Evolutionary conservation across 2,113 vertebrate genomes (phyloP), one percentile per base, ranked within the genome.

Genomic region (Tragelaphus scriptus): DNA sequence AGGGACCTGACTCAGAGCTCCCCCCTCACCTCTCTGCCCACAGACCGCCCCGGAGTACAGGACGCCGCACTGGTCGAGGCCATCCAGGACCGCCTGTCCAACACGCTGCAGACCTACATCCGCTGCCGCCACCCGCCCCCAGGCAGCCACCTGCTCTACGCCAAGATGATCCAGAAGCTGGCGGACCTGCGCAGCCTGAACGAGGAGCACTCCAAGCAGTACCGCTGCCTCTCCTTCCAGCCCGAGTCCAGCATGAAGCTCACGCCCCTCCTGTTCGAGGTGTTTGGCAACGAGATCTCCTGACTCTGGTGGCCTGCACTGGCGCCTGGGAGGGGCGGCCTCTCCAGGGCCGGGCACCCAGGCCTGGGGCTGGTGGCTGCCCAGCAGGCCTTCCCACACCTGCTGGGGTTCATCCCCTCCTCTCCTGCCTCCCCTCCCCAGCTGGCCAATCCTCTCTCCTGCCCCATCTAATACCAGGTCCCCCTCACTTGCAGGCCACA

Each of bases 81-180:
- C 65, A 99, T 99, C 79, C 99, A 99, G 98, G 99, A 99, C 97
- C 98, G 97, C 6, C 98, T 99, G 82, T 99, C 99, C 0, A 99
- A 99, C 98, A 99, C 98, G 6, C 99, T 99, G 96, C 99, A 99
- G 98, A 99, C 99, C 80, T 99, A 99, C 97, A 99, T 99, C 98
- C 99, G 99, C 23, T 99, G 99, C 94, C 98, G 99, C 92, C 99
- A 99, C 98, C 99, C 99, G 0, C 97, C 98, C 0, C 99, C 99
- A 0, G 99, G 99, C 3, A 99, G 99, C 53, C 99, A 99, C 94
- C 98, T 99, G 96, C 99, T 99, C 44, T 99, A 99, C 0, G 99
- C 99, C 97, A 99, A 99, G 98, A 99, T 99, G 99, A 99, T 99
- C 99, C 99, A 99, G 98, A 99, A 99, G 97, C 98, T 99, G 96